Conservation (phyloP, 1,140 invertebrate genomes). For the Aleiodes sp. region DNA sequence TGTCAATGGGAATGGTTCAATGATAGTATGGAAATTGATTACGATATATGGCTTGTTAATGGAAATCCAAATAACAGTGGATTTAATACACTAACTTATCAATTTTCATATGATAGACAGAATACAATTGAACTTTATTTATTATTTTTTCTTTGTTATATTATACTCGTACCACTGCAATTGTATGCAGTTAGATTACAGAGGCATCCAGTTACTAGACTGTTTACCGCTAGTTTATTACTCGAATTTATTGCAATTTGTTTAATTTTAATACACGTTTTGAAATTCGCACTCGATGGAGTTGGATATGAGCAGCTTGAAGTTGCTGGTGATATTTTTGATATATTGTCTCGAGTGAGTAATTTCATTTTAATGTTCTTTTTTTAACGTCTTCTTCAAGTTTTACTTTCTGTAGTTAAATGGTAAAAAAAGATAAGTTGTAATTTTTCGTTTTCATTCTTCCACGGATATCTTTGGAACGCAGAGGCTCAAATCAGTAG, state of each 20-base stretch:
- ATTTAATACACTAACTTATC: constrained; percentile 89
- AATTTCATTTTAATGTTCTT: not conserved
- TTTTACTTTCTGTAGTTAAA: not conserved
- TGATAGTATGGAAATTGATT: constrained; percentile 72
- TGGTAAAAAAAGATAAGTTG: not conserved
- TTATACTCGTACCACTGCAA: constrained; percentile 87
- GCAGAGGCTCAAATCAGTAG: no score
- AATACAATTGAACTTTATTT: constrained; percentile 93
- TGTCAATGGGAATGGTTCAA: constrained; percentile 86
- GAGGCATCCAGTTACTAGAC: constrained; percentile 88
- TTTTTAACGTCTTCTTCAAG: not conserved
- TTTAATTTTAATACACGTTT: constrained; percentile 87
- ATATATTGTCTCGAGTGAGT: constrained; percentile 86
- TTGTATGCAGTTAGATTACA: constrained; percentile 88
- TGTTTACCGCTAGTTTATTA: constrained; percentile 87
- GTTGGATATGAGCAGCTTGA: constrained; percentile 82
- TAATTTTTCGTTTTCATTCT: no score
- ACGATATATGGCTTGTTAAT: constrained; percentile 97
- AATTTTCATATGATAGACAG: constrained; percentile 96
- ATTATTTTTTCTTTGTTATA: constrained; percentile 87
- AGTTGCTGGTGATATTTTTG: constrained; percentile 89
- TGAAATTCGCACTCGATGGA: constrained; percentile 91
- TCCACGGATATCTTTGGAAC: no score
- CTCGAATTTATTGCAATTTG: constrained; percentile 87
- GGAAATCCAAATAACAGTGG: constrained; percentile 88